Evolutionary conservation across 2,113 vertebrate genomes (phyloP).

Genomic region (Oenanthe oenanthe): DNA sequence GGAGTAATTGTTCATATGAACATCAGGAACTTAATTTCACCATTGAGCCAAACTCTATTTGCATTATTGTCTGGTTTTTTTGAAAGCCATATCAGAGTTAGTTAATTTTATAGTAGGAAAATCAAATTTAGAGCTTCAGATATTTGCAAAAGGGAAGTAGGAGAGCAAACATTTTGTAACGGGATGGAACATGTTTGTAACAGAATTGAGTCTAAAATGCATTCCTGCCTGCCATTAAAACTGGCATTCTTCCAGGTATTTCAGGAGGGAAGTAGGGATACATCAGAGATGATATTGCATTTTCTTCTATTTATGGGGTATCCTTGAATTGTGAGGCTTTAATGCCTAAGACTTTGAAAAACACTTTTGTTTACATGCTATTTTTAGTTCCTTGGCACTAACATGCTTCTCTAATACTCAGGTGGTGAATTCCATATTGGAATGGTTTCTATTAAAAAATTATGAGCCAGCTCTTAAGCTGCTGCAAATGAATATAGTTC

Average conservation of each 20-base stretch:
- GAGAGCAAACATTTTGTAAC: not conserved
- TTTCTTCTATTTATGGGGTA: not conserved
- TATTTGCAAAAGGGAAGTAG: not conserved
- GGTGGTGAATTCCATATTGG: not conserved
- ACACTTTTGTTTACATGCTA: not conserved
- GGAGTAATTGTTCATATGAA: not conserved
- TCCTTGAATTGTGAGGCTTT: not conserved
- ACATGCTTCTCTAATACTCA: not conserved
- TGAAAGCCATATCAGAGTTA: not conserved
- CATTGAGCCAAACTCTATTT: not conserved
- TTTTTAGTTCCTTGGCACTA: not conserved
- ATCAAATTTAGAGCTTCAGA: not conserved
- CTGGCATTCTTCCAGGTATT: not conserved
- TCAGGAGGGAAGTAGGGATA: not conserved
- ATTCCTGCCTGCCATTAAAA: not conserved
- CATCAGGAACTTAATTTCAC: not conserved
- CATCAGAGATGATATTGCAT: not conserved
- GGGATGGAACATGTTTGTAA: not conserved
- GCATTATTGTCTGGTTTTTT: not conserved
- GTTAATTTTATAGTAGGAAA: not conserved
- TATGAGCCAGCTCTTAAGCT: not conserved
- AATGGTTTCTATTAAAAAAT: constrained; percentile 1
- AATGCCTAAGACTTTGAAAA: not conserved
- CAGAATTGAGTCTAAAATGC: not conserved
- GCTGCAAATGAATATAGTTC: not conserved